Evolutionary conservation across 2,888 invertebrate species (phyloP), one percentile per base, ranked within the genome.

Genomic region (Diachrysia chrysitis): DNA sequence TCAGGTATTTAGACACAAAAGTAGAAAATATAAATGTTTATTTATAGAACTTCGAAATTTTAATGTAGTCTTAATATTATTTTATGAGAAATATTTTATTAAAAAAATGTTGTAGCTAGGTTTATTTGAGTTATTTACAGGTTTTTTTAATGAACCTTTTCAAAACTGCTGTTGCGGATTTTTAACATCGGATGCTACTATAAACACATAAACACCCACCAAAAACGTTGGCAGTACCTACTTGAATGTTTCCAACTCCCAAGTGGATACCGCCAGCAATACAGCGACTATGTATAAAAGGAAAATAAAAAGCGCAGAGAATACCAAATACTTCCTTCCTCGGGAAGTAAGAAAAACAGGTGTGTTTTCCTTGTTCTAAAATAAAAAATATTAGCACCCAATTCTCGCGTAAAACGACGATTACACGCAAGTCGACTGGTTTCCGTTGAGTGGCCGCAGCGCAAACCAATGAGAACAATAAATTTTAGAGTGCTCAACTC

Each of bases 401-500:
- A 77, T 79, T 73, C 77, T 72, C 73, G 83, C 76, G 79, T 74
- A 66, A 72, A 68, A 62, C 67, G 81, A 78, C 77, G 75, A 81
- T 85, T 83, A 84, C 80, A 84, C 79, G 83, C 79, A 59, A 74
- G 63, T 73, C 67, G 76, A 73, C 63, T 76, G 73, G 82, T 78
- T 79, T 81, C 71, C 71, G 75, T 58, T 71, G 73, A 73, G 76
- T 76, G 81, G 79, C 79, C 80, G 83, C 80, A 83, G 66, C 63
- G 66, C 63, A 72, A 81, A 83, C 81, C 86, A 78, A 84, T 85
- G 83, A 82, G 76, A 74, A 83, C 83, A 74, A 81, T 81, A 81
- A 81, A 81, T 88, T 85, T 79, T 66, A 78, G 81, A 70, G 87
- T 87, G 87, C 80, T 89, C 89, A 90, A 87, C 90, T 89, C 87